Base-by-base conservation (phyloP, 2,888 invertebrate genomes). In the Idaea dimidiata region DNA sequence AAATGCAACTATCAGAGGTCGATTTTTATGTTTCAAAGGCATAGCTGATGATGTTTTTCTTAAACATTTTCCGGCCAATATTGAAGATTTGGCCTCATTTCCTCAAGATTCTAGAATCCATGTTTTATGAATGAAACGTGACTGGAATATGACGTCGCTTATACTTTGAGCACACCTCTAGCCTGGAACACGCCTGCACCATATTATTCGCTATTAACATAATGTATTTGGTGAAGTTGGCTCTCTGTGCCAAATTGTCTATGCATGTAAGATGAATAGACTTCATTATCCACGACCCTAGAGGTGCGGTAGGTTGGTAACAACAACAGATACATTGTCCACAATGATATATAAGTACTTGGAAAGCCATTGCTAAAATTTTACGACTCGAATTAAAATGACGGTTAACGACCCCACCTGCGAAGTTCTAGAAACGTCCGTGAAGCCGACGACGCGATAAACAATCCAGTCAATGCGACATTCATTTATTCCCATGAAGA, bases 401-500 rank as follows among this genome's bases (percentile, higher is more conserved):
- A 63, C 70, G 67, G 67, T 57, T 66, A 65, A 61, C 64, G 66
- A 71, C 68, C 68, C 65, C 58, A 63, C 68, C 65, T 70, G 64
- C 61, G 56, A 56, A 54, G 17, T 56, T 56, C 56, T 56, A 56
- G 56, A 56, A 56, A 14, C 56, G 56, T 56, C 56, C 59, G 58
- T 59, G 60, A 62, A 64, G 58, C 33, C 60, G 63, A 59, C 60
- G 60, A 58, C 62, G 65, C 66, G 67, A 70, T 72, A 68, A 70
- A 72, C 67, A 65, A 65, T 59, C 60, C 54, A 8, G 62, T 58
- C 56, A 68, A 71, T 66, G 67, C 67, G 70, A 62, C 72, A 65
- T 67, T 67, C 62, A 62, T 63, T 72, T 70, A 74, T 81, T 82
- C 82, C 79, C 83, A 82, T 81, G 78, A 75, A 78, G 72, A 63